These are phyloP conservation scores for Gymnogyps californianus DNA, from an alignment of 2,113 vertebrate species.

Conservation along the genomic window DNA sequence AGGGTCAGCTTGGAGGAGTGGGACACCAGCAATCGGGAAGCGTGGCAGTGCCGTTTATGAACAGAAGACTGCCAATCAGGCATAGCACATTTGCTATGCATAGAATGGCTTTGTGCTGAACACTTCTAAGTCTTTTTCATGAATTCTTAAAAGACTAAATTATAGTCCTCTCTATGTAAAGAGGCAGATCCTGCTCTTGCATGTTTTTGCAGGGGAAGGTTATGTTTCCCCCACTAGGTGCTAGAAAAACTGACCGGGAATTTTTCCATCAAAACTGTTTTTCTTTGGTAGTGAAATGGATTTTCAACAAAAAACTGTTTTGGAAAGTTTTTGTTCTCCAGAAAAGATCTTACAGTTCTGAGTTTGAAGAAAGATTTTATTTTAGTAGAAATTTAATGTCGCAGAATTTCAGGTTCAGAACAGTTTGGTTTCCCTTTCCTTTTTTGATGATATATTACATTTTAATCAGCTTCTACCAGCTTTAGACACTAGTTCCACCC, in stretches of 20 bases:
- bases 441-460: background rate
- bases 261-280: background rate
- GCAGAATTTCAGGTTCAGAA: background rate
- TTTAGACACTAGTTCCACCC: background rate
- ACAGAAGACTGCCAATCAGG: background rate
- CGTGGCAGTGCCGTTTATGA: background rate
- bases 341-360: background rate
- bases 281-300: background rate
- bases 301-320: background rate
- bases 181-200: background rate
- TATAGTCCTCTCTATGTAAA: background rate
- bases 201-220: background rate
- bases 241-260: background rate
- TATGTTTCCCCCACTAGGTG: background rate
- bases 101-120: background rate
- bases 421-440: background rate
- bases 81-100: background rate
- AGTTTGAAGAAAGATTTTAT: background rate
- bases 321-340: background rate
- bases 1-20: background rate
- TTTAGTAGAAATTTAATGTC: background rate
- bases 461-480: background rate
- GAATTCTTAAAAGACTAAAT: background rate
- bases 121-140: background rate
- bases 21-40: background rate